These are phyloP conservation scores for Cuculus canorus DNA, from an alignment of 2,797 vertebrate genomes.

Conservation along the genomic window DNA sequence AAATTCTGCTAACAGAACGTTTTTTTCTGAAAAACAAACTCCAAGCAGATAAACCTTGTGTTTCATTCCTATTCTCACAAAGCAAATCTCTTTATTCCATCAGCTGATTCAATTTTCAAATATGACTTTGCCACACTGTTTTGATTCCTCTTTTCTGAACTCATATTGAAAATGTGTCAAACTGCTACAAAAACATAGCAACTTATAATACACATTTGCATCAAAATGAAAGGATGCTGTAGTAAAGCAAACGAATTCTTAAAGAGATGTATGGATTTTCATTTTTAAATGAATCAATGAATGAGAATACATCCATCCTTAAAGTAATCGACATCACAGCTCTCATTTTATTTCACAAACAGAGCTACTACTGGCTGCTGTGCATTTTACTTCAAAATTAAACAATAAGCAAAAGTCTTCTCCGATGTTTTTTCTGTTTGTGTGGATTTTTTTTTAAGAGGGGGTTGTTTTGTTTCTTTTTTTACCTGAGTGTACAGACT, in stretches of 20 bases:
- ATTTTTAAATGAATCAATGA: conserved; percentile 10
- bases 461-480: background rate
- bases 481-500: conserved; percentile 90
- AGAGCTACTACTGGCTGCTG: background rate
- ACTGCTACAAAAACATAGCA: background rate
- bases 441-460: background rate
- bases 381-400: background rate
- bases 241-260: background rate
- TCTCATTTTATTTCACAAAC: background rate
- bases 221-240: background rate
- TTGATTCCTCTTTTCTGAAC: conserved; percentile 41
- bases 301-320: conserved; percentile 1
- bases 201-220: background rate
- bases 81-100: conserved; percentile 19
- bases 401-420: background rate
- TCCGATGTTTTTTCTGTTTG: background rate
- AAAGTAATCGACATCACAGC: background rate
- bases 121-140: background rate
- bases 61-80: background rate
- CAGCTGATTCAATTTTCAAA: conserved; percentile 38
- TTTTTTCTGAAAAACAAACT: background rate
- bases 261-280: conserved; percentile 35
- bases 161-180: conserved; percentile 17
- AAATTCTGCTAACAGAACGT: background rate
- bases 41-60: background rate